Evolutionary conservation across 2,113 vertebrate species (phyloP).

Genomic region (Agelaius tricolor): DNA sequence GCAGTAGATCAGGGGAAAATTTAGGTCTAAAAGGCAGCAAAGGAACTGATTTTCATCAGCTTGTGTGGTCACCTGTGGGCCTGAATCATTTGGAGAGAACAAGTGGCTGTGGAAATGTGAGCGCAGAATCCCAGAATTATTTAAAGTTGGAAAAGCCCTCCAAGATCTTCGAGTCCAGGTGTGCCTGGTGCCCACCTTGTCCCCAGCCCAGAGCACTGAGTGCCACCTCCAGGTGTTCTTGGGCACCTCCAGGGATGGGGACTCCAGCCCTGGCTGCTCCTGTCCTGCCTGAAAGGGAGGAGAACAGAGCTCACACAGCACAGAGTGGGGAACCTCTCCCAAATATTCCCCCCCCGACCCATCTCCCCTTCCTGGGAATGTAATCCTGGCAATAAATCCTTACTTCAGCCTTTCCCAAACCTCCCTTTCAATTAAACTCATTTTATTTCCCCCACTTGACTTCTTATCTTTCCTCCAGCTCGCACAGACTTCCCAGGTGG

Average conservation of each 20-base stretch:
- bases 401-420: not conserved
- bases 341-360: not conserved
- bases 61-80: not conserved
- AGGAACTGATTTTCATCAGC: not conserved
- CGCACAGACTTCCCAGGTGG: not conserved
- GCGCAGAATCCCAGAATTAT: not conserved
- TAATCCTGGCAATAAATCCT: not conserved
- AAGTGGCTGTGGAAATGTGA: not conserved
- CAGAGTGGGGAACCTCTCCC: not conserved
- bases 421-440: not conserved
- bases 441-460: not conserved
- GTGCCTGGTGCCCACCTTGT: not conserved
- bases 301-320: not conserved
- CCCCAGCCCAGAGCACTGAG: not conserved
- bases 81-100: not conserved
- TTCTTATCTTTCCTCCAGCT: not conserved
- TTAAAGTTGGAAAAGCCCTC: not conserved
- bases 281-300: no score
- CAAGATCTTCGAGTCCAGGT: rapidly evolving
- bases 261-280: not conserved
- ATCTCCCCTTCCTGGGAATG: not conserved
- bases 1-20: not conserved
- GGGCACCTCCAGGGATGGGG: not conserved
- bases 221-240: not conserved
- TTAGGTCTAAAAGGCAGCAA: not conserved